Base-by-base conservation (phyloP, 2,888 invertebrate genomes). In the Lapara coniferarum region DNA sequence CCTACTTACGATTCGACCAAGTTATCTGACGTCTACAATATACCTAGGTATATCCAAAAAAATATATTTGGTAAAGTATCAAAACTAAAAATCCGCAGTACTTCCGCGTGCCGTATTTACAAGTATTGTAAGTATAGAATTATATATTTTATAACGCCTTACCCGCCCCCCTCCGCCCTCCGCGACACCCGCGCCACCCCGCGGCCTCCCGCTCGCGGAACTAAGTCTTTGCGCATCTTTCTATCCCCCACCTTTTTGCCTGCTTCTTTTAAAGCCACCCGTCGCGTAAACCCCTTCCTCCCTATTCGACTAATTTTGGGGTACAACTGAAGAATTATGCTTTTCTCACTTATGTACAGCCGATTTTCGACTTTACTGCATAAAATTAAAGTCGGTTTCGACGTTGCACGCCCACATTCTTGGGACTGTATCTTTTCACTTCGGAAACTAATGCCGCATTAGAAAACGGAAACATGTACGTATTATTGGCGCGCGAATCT, bases 121-220 rank as follows among this genome's bases (percentile, higher is more conserved):
- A 93, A 93, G 93, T 93, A 93, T 93, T 93, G 93, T 93, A 93
- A 93, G 93, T 93, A 93, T 93, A 93, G 93, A 93, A 93, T 93
- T 93, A 93, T 93, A 93, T 93, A 93, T 93, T 93, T 93, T 93
- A 93, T 93, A 93, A 93, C 92, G 87, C 92, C 91, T 84, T 82
- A 84, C 84, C 71, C 80, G 81, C 63, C 63, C 10, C 63, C 63
- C 63, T 46, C 79, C 73, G 77, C 78, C 82, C 83, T 89, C 90
- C 91, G 86, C 89, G 90, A 90, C 56, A 25, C 16, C 19, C 63
- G 13, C 19, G 19, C 63, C 49, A 2, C 49, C 63, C 59, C 82
- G 78, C 79, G 74, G 77, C 78, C 83, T 83, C 90, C 90, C 91
- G 85, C 90, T 90, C 91, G 63, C 63, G 63, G 89, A 93, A 93